Conservation (phyloP, 2,113 vertebrate species). For the Grallaria varia region DNA sequence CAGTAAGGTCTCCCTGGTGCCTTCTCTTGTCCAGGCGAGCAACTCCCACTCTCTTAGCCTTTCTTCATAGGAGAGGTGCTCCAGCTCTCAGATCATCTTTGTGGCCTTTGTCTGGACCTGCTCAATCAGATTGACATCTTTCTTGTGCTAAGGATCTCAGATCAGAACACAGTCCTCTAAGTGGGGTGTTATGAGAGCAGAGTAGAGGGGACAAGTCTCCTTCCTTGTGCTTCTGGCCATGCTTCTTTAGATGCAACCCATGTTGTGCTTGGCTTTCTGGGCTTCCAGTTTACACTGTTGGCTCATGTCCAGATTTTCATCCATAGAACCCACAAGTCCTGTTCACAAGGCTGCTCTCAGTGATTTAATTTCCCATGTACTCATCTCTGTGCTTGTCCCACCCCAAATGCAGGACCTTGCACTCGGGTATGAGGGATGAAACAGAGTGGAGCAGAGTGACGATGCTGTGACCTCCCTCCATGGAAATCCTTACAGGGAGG, state of each 20-base stretch:
- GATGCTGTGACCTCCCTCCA: neutral
- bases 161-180: neutral
- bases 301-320: neutral
- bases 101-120: neutral
- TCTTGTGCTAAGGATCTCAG: neutral
- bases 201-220: neutral
- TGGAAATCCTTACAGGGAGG: neutral
- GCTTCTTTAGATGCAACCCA: neutral
- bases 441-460: neutral
- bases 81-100: neutral
- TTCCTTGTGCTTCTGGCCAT: neutral
- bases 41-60: neutral
- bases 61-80: neutral
- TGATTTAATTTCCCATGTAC: neutral
- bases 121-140: neutral
- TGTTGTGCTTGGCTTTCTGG: neutral
- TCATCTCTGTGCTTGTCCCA: no score
- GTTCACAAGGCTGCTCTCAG: neutral
- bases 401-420: fast-evolving
- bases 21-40: neutral
- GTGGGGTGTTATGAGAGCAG: neutral
- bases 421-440: neutral
- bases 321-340: neutral
- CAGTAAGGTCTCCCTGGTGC: neutral
- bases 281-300: neutral